Evolutionary conservation across 1,140 invertebrate species (phyloP).

Genomic region (Drosophila lacertosa): DNA sequence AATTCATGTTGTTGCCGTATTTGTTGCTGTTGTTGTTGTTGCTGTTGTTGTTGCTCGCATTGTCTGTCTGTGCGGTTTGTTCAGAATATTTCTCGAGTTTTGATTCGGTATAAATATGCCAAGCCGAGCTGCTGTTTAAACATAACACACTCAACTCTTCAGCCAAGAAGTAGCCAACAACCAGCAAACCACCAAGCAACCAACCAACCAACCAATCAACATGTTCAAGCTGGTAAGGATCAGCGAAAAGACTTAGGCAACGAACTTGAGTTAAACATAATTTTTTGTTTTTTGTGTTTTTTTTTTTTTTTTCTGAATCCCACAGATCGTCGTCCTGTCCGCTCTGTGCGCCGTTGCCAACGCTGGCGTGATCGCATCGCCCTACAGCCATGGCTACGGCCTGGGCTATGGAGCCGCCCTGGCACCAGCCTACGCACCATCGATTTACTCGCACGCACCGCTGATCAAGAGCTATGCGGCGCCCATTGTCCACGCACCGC

Average conservation of each 20-base stretch:
- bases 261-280: not conserved
- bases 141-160: constrained; percentile 76
- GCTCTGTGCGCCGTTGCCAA: constrained; percentile 79
- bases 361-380: constrained; percentile 71
- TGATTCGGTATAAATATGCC: constrained; percentile 76
- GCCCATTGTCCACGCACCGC: constrained; percentile 76
- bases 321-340: constrained; percentile 70
- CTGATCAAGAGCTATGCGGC: constrained; percentile 79
- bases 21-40: constrained; percentile 13
- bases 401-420: constrained; percentile 48
- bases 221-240: constrained; percentile 83
- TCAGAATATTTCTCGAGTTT: constrained; percentile 79
- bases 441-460: constrained; percentile 73
- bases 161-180: constrained; percentile 59
- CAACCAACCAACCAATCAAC: constrained; percentile 48
- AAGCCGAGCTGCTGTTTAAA: constrained; percentile 41
- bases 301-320: not conserved
- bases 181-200: constrained; percentile 13
- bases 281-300: no score
- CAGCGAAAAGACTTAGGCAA: constrained; percentile 22
- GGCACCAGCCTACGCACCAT: constrained; percentile 62
- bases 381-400: constrained; percentile 71
- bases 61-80: constrained; percentile 51
- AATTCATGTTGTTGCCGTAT: not conserved
- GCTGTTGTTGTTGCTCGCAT: constrained; percentile 25